Percentiles rank a stretch among this genome's conserved stretches.
These are phyloP conservation scores for Acheta domesticus DNA, from an alignment of 2,888 invertebrate genomes.

Conservation along the genomic window DNA sequence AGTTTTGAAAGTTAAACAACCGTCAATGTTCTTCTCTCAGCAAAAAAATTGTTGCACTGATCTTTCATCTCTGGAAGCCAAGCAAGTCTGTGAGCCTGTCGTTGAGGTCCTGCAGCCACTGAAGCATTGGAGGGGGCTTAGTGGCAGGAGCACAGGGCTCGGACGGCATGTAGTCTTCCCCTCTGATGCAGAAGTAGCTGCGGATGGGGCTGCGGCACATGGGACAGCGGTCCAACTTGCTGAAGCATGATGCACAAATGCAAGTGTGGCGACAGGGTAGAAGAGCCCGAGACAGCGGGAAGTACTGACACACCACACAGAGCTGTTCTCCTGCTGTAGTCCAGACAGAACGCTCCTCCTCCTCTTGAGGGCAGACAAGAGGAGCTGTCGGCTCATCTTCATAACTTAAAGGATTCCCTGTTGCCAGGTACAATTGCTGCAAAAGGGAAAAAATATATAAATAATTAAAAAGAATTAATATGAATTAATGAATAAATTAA, in stretches of 20 bases:
- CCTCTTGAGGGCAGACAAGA: slow-evolving; percentile 41
- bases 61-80: slow-evolving; percentile 56
- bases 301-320: slow-evolving; percentile 81
- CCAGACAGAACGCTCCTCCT: slow-evolving; percentile 53
- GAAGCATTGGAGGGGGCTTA: slow-evolving; percentile 47
- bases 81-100: slow-evolving; percentile 70
- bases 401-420: slow-evolving; percentile 60
- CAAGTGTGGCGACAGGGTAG: slow-evolving; percentile 84
- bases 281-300: slow-evolving; percentile 72
- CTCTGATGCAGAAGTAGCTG: slow-evolving; percentile 78
- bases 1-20: too few relatives aligned
- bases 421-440: slow-evolving; percentile 76
- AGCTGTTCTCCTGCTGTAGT: slow-evolving; percentile 58
- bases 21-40: too few relatives aligned
- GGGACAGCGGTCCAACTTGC: slow-evolving; percentile 78
- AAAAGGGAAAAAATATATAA: slow-evolving; percentile 37
- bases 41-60: too few relatives aligned
- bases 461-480: too few relatives aligned
- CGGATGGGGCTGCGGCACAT: slow-evolving; percentile 81
- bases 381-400: slow-evolving; percentile 47
- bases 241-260: slow-evolving; percentile 75
- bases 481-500: neutral
- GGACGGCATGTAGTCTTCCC: slow-evolving; percentile 66
- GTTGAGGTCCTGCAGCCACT: slow-evolving; percentile 63
- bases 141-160: slow-evolving; percentile 41